Conservation (phyloP, 2,888 invertebrate genomes). For the Leucophenga montana region DNA sequence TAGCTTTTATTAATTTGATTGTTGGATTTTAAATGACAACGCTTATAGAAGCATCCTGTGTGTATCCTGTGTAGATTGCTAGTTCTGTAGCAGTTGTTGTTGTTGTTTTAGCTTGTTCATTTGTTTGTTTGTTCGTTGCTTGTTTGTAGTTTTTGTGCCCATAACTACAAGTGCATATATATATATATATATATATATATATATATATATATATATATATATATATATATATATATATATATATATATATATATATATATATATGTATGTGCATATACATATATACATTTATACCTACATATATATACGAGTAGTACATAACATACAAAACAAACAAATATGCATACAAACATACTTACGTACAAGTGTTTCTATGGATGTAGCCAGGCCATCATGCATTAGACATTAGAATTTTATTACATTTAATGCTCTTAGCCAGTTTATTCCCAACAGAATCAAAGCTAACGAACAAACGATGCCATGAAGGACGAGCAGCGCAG, state of each 20-base stretch:
- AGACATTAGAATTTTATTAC: constrained; percentile 27
- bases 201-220: too few species aligned
- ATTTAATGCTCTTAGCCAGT: constrained; percentile 28
- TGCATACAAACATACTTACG: background rate
- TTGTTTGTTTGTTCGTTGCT: background rate
- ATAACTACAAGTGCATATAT: too few species aligned
- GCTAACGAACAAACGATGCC: too few species aligned
- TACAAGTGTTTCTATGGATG: constrained; percentile 3
- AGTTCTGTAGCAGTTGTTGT: background rate
- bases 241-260: too few species aligned
- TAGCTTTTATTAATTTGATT: constrained; percentile 30
- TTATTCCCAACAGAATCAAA: constrained; percentile 26
- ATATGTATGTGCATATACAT: too few species aligned
- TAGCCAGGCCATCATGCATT: constrained; percentile 14
- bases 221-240: too few species aligned
- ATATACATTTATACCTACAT: too few species aligned
- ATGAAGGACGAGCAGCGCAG: background rate
- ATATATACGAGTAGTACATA: background rate
- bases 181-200: too few species aligned
- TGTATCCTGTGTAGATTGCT: background rate
- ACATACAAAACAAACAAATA: background rate
- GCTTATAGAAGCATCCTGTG: too few species aligned
- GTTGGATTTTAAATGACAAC: too few species aligned
- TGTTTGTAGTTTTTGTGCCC: too few species aligned
- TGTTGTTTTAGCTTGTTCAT: background rate